Percentiles rank a stretch among this genome's conserved stretches.
Conservation (phyloP, 2,113 vertebrate genomes). For the Labrus mixtus region DNA sequence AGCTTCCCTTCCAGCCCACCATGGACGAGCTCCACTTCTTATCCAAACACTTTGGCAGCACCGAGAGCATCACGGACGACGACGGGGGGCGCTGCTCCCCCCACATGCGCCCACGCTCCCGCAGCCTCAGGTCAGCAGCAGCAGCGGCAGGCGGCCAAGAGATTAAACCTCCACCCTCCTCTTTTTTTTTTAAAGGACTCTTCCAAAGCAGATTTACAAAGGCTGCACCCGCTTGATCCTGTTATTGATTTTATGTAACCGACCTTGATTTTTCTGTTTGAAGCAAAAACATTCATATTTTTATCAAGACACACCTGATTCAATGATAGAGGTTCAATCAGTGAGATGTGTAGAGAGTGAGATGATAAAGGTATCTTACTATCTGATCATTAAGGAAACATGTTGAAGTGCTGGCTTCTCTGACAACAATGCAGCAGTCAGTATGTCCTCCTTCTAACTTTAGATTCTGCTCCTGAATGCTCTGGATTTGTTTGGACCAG, state of each 20-base stretch:
- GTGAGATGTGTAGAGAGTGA: too few relatives aligned
- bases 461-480: too few relatives aligned
- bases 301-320: too few relatives aligned
- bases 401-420: too few relatives aligned
- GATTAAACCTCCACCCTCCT: conserved; percentile 31
- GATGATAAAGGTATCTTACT: too few relatives aligned
- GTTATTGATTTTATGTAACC: conserved; percentile 34
- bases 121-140: conserved; percentile 89
- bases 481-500: too few relatives aligned
- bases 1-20: conserved; percentile 92
- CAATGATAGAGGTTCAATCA: too few relatives aligned
- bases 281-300: too few relatives aligned
- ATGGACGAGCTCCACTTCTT: conserved; percentile 92
- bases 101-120: conserved; percentile 87
- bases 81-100: conserved; percentile 89
- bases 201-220: conserved; percentile 37
- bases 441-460: too few relatives aligned
- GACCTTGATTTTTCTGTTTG: conserved; percentile 12
- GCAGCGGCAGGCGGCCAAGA: conserved; percentile 15
- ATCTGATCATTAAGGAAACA: too few relatives aligned
- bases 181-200: not conserved
- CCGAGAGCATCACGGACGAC: conserved; percentile 91
- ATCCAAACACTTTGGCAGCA: conserved; percentile 93
- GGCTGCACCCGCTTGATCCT: conserved; percentile 9
- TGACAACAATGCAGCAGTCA: too few relatives aligned